Base-by-base conservation (phyloP, 2,797 vertebrate species). In the Cuculus canorus region DNA sequence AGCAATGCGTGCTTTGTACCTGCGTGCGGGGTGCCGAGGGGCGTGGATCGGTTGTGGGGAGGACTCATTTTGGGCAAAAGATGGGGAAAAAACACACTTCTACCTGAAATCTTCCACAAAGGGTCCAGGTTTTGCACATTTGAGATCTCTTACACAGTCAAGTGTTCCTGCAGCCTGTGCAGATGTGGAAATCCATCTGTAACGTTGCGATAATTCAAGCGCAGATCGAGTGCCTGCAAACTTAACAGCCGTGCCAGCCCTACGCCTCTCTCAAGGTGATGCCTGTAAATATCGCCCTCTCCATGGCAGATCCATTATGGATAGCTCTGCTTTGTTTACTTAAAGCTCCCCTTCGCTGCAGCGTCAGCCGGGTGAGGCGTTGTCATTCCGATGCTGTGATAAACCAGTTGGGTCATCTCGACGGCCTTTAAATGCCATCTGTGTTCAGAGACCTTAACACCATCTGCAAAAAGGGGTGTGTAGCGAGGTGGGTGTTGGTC, bases 1-100 rank as follows among this genome's bases (percentile, higher is more conserved):
- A 65, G 23, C 54, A 57, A 2, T 30, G 1, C 0, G 0, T 4
- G 28, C 45, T 24, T 30, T 70, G 0, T 13, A 21, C 37, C 43
- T 4, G 5, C 71, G 39, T 22, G 4, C 0, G 33, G 69, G 48
- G 8, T 10, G 4, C 1, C 2, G 32, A 12, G 45, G 33, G 65
- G 9, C 4, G 0, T 5, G 41, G 61, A 3, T 8, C 11, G 0
- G 10, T 12, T 13, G n/a, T 7, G 35, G 32, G n/a, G 48, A 24
- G 24, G 7, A 0, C 2, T 2, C 0, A 17, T 11, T 11, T 37
- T 35, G 78, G 52, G 71, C 23, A 66, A 37, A 47, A 59, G 32
- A 8, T 33, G 22, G 5, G 8, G 9, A 61, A 66, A 66, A 68
- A 56, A 9, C 0, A 2, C 2, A 1, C 3, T 59, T 52, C 14